A percentile compares a stretch with the other conserved stretches of the same genome.
phyloP scores from a whole-genome alignment of 2,113 vertebrate genomes.

The Cyphomyrus plagiostoma region DNA sequence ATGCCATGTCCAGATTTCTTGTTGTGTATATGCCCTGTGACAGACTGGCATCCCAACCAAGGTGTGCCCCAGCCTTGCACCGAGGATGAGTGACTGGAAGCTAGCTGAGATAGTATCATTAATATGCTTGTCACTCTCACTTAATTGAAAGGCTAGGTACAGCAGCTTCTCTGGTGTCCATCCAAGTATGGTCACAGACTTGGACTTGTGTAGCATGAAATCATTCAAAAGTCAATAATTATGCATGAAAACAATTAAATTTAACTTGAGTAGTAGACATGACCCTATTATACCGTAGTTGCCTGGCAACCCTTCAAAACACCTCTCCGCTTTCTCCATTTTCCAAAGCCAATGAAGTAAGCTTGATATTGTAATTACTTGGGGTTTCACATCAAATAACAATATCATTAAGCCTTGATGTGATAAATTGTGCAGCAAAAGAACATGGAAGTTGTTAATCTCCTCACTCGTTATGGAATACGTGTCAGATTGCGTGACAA shows the following conservation, averaged over 20 bases:
- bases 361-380: constrained; percentile 64
- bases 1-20: not conserved
- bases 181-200: not conserved
- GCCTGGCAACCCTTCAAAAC: constrained; percentile 38
- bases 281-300: constrained; percentile 26
- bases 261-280: not conserved
- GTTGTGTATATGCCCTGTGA: not conserved
- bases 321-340: constrained; percentile 15
- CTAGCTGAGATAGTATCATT: not conserved
- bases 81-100: not conserved
- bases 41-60: not conserved
- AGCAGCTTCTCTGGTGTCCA: not conserved
- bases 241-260: constrained; percentile 6
- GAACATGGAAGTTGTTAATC: constrained; percentile 51
- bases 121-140: not conserved
- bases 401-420: constrained; percentile 62
- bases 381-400: constrained; percentile 68
- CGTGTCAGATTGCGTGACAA: constrained; percentile 44
- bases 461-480: constrained; percentile 52
- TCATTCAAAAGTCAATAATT: not conserved
- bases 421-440: constrained; percentile 59
- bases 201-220: not conserved
- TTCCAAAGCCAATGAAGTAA: constrained; percentile 41
- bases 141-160: not conserved
- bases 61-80: not conserved